Conservation (phyloP, 2,888 invertebrate genomes). For the Limnephilus auricula region DNA sequence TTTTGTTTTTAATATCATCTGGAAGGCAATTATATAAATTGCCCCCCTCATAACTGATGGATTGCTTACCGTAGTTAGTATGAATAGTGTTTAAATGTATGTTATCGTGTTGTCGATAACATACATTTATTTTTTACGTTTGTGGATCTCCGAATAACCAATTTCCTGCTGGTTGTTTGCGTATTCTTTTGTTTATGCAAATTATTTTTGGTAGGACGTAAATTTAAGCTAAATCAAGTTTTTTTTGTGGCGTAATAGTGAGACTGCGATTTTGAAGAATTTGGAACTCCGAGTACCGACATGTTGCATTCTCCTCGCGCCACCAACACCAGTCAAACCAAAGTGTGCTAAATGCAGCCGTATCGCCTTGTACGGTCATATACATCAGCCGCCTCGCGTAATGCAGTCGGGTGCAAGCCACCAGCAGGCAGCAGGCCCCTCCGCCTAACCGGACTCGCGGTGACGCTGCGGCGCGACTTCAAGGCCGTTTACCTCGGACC, state of each 20-base stretch:
- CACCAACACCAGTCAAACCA: neutral
- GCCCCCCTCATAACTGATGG: too few relatives aligned
- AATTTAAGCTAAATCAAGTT: neutral
- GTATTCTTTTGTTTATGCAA: too few relatives aligned
- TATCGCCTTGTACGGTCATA: conserved; percentile 32
- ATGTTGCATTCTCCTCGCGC: neutral
- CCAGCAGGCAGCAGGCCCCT: neutral
- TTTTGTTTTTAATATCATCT: too few relatives aligned
- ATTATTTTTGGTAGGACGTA: neutral
- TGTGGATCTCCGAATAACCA: too few relatives aligned
- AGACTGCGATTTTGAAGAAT: neutral
- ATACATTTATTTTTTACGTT: too few relatives aligned
- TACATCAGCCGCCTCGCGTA: neutral
- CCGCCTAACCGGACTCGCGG: conserved; percentile 15
- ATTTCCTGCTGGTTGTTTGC: too few relatives aligned
- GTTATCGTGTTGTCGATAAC: too few relatives aligned
- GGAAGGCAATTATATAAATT: too few relatives aligned
- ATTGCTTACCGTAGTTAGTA: too few relatives aligned
- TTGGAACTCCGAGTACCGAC: neutral
- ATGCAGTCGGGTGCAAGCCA: conserved; percentile 7
- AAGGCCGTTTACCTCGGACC: conserved; percentile 64
- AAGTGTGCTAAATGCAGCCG: conserved; percentile 17
- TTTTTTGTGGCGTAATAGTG: neutral
- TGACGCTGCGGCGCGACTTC: conserved; percentile 47
- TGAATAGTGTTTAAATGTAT: too few relatives aligned